Percentiles rank a stretch among this genome's conserved stretches.
Conservation (phyloP, 2,113 vertebrate species). For the Diglossa brunneiventris region DNA sequence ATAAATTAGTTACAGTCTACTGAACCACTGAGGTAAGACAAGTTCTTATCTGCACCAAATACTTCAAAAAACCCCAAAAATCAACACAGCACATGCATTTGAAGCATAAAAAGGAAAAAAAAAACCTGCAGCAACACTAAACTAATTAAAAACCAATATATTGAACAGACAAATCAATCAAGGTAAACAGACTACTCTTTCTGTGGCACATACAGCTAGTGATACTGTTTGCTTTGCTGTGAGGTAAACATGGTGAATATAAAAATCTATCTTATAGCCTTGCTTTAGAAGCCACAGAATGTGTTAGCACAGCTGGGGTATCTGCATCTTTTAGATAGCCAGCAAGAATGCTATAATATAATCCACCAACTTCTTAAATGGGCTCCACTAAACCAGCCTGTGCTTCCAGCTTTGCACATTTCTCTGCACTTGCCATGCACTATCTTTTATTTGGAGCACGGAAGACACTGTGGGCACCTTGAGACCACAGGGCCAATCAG, state of each 20-base stretch:
- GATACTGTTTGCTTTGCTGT: neutral
- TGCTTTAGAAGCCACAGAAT: neutral
- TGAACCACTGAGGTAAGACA: neutral
- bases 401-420: neutral
- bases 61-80: neutral
- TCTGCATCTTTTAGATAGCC: neutral
- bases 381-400: neutral
- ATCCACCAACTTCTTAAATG: neutral
- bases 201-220: neutral
- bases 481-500: neutral
- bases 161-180: neutral
- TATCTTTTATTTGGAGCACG: neutral
- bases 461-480: neutral
- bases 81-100: neutral
- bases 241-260: neutral
- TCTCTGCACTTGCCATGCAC: neutral
- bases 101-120: neutral
- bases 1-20: neutral
- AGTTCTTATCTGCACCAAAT: neutral
- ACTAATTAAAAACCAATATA: neutral
- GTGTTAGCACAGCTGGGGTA: neutral
- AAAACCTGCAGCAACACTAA: neutral
- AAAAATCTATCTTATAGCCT: neutral
- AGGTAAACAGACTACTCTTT: neutral
- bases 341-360: neutral